A percentile compares a stretch with the other conserved stretches of the same genome.
Evolutionary conservation across 1,140 invertebrate species (phyloP).

Genomic region (Formica exsecta): DNA sequence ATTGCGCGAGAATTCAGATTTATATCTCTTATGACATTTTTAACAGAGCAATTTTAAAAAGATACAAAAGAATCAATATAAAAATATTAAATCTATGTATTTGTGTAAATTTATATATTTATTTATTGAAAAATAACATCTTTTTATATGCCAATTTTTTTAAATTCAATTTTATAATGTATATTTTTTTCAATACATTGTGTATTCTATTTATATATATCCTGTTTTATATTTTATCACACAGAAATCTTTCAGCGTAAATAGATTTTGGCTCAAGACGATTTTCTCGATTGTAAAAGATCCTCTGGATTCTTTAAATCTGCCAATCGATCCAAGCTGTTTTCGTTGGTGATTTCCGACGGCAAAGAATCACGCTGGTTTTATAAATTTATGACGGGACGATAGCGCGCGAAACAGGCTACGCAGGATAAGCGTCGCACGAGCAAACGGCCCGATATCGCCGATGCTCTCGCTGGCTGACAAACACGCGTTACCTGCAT

Average conservation of each 20-base stretch:
- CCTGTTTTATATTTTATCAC: neutral
- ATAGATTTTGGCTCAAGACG: neutral
- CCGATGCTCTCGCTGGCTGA: conserved; percentile 59
- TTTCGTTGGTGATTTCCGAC: conserved; percentile 40
- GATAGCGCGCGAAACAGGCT: conserved; percentile 64
- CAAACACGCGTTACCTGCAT: conserved; percentile 74
- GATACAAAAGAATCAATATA: neutral
- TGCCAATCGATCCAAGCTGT: neutral
- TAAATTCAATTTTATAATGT: neutral
- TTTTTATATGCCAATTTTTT: neutral
- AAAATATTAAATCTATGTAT: neutral
- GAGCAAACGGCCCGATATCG: conserved; percentile 74
- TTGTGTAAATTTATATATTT: neutral
- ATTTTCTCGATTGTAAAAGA: neutral
- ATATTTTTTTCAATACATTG: neutral
- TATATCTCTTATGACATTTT: neutral
- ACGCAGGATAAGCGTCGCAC: conserved; percentile 71
- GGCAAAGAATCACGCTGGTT: conserved; percentile 77
- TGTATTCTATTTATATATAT: neutral
- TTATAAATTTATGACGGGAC: conserved; percentile 78
- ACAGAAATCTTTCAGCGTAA: neutral
- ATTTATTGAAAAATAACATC: neutral
- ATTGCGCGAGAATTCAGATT: neutral
- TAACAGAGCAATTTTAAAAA: neutral
- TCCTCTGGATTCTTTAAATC: neutral